phyloP scores from a whole-genome alignment of 2,113 vertebrate genomes.

The Cyprinodon brontotheroides region DNA sequence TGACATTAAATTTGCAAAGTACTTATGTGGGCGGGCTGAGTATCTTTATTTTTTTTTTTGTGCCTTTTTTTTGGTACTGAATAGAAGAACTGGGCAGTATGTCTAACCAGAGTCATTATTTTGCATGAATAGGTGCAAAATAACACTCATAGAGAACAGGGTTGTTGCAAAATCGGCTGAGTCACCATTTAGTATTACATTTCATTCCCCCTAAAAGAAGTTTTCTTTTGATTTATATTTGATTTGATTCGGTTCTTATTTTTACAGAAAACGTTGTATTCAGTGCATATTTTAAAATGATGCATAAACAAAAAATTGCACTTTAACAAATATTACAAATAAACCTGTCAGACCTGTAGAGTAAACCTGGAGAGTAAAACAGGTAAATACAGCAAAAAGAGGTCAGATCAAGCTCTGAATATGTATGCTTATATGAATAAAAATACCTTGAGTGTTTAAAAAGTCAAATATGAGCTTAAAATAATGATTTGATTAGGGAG shows the following conservation, averaged over 20 bases:
- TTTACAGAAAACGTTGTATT: not conserved
- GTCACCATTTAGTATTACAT: too few relatives aligned
- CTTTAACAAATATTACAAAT: not conserved
- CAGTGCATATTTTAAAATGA: not conserved
- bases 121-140: not conserved
- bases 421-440: not conserved
- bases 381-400: not conserved
- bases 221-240: too few relatives aligned
- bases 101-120: not conserved
- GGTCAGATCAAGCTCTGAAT: not conserved
- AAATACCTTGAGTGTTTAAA: not conserved
- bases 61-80: not conserved
- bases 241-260: not conserved
- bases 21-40: not conserved
- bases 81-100: not conserved
- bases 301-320: not conserved
- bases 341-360: not conserved
- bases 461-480: not conserved
- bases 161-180: not conserved
- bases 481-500: not conserved
- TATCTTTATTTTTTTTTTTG: not conserved
- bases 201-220: too few relatives aligned
- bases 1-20: not conserved
- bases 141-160: not conserved
- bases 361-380: too few relatives aligned